Evolutionary conservation across 2,888 invertebrate genomes (phyloP).

Genomic region (Celastrina argiolus): DNA sequence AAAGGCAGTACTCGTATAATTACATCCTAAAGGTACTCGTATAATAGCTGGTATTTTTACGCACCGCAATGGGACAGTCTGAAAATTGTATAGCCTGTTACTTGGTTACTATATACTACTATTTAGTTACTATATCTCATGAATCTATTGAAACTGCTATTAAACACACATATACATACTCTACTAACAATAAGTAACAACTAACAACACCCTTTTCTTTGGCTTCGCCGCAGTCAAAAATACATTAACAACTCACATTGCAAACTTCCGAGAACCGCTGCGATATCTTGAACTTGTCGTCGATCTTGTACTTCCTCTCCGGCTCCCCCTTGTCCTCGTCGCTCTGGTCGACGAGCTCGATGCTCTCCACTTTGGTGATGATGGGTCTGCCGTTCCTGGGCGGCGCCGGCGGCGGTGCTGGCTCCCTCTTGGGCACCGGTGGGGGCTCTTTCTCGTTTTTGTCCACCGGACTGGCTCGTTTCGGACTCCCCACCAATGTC

Average conservation of each 20-base stretch:
- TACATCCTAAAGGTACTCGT: too few species aligned
- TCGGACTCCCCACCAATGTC: slow-evolving; percentile 82
- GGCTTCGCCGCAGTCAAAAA: background rate
- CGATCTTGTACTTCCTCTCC: slow-evolving; percentile 57
- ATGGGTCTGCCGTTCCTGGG: slow-evolving; percentile 53
- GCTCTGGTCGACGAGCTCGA: slow-evolving; percentile 67
- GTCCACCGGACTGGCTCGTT: slow-evolving; percentile 55
- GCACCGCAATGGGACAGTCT: too few species aligned
- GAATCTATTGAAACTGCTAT: too few species aligned
- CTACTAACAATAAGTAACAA: too few species aligned
- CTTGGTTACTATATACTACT: too few species aligned
- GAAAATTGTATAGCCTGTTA: too few species aligned
- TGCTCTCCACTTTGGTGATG: slow-evolving; percentile 64
- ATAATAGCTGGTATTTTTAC: too few species aligned
- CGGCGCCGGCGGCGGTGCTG: slow-evolving; percentile 39
- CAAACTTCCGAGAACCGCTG: slow-evolving; percentile 68
- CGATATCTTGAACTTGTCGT: slow-evolving; percentile 69
- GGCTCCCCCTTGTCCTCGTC: slow-evolving; percentile 69
- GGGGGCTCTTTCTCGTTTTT: slow-evolving; percentile 39
- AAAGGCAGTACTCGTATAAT: too few species aligned
- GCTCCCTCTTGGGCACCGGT: slow-evolving; percentile 35
- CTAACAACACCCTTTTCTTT: too few species aligned
- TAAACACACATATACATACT: too few species aligned
- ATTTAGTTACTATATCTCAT: too few species aligned
- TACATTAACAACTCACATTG: slow-evolving; percentile 29